A percentile compares a stretch with the other conserved stretches of the same genome.
Conservation (phyloP, 2,797 vertebrate species). For the Melanogrammus aeglefinus region DNA sequence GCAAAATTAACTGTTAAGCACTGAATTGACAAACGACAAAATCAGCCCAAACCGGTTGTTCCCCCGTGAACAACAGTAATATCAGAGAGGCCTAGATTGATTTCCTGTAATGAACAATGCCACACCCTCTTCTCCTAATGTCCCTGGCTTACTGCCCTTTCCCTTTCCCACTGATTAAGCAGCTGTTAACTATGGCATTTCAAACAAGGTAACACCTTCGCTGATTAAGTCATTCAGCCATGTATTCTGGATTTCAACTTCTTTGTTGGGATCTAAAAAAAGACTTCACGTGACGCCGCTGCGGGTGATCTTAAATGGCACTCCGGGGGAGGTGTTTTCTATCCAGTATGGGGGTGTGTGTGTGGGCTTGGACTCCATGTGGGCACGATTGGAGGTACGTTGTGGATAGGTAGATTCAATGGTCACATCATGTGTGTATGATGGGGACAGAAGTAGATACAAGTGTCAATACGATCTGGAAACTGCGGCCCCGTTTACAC, state of each 20-base stretch:
- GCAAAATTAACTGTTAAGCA: background rate
- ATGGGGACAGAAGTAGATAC: too few species aligned
- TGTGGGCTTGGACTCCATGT: background rate
- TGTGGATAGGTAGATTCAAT: background rate
- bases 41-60: background rate
- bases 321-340: background rate
- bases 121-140: conserved; percentile 41
- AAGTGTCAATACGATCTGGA: too few species aligned
- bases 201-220: conserved; percentile 69
- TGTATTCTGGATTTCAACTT: background rate
- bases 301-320: background rate
- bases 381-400: background rate
- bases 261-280: background rate
- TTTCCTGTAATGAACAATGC: conserved; percentile 64
- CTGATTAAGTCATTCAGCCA: conserved; percentile 71
- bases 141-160: conserved; percentile 74
- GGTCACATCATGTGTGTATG: too few species aligned
- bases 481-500: too few species aligned
- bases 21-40: background rate
- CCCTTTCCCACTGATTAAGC: conserved; percentile 73
- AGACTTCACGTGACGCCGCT: background rate
- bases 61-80: background rate
- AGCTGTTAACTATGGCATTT: conserved; percentile 76
- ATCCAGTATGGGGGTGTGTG: background rate
- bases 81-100: conserved; percentile 61